Evolutionary conservation across 2,888 invertebrate species (phyloP).

Genomic region (Acrocyrtus sp.): DNA sequence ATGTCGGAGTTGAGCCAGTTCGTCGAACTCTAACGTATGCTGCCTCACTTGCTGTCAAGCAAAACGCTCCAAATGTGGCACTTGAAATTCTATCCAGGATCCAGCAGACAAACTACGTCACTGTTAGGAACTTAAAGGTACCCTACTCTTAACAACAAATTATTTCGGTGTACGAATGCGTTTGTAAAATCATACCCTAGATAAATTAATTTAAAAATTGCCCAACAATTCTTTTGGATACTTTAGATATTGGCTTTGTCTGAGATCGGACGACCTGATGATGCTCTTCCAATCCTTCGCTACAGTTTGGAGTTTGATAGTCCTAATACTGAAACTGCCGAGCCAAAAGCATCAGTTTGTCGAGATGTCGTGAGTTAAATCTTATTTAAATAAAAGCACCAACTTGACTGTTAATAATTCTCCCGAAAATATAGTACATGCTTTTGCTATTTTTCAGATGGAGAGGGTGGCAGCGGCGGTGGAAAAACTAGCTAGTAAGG

Average conservation of each 20-base stretch:
- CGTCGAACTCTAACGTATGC: conserved; percentile 74
- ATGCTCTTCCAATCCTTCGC: conserved; percentile 73
- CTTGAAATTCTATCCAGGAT: conserved; percentile 73
- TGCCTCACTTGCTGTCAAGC: conserved; percentile 75
- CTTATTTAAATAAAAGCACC: conserved; percentile 8
- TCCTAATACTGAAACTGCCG: conserved; percentile 67
- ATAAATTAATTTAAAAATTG: not conserved
- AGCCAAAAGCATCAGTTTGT: conserved; percentile 72
- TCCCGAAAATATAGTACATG: not conserved
- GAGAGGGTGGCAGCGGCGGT: conserved; percentile 69
- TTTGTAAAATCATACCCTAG: not conserved
- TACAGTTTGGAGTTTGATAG: conserved; percentile 71
- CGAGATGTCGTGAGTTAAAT: conserved; percentile 71
- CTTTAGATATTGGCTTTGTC: conserved; percentile 71
- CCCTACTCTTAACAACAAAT: too few relatives aligned
- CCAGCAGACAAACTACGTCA: conserved; percentile 73
- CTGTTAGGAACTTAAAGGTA: conserved; percentile 77
- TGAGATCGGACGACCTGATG: conserved; percentile 74
- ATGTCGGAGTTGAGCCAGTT: conserved; percentile 71
- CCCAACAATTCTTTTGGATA: too few relatives aligned
- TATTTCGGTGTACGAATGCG: not conserved
- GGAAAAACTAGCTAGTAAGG: conserved; percentile 69
- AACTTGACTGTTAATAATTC: not conserved
- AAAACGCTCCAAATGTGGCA: conserved; percentile 75
- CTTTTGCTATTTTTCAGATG: conserved; percentile 67